These are phyloP conservation scores for Panurus biarmicus DNA, from an alignment of 2,113 vertebrate species.

Conservation along the genomic window DNA sequence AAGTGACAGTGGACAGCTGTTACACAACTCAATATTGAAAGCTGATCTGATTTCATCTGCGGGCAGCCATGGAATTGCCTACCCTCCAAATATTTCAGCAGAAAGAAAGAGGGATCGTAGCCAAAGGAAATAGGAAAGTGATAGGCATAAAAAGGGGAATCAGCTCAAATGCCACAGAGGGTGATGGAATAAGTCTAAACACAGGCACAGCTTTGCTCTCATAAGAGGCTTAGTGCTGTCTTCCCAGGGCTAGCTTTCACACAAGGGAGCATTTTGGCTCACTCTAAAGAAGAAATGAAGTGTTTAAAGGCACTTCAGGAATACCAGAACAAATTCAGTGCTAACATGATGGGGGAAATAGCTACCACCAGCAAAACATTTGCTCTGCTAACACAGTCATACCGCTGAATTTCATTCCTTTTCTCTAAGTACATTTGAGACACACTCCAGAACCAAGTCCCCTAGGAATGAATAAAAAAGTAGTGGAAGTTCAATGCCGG, in stretches of 20 bases:
- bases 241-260: background rate
- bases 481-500: background rate
- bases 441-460: background rate
- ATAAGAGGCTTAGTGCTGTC: background rate
- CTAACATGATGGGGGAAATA: background rate
- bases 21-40: background rate
- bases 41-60: constrained; percentile 38
- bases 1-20: constrained; percentile 41
- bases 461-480: background rate
- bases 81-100: constrained; percentile 2
- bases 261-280: background rate
- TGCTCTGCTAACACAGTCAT: background rate
- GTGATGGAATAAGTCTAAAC: constrained; percentile 21
- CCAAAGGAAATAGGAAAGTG: constrained; percentile 49
- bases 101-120: background rate
- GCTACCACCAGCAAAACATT: background rate
- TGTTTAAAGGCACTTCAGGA: constrained; percentile 1
- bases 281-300: background rate
- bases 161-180: background rate
- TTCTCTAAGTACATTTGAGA: background rate
- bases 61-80: constrained; percentile 6
- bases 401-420: background rate
- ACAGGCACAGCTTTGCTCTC: background rate
- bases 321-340: background rate
- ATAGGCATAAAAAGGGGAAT: constrained; percentile 14